Evolutionary conservation across 2,113 vertebrate species (phyloP).

Genomic region (Sterrhoptilus dennistouni): DNA sequence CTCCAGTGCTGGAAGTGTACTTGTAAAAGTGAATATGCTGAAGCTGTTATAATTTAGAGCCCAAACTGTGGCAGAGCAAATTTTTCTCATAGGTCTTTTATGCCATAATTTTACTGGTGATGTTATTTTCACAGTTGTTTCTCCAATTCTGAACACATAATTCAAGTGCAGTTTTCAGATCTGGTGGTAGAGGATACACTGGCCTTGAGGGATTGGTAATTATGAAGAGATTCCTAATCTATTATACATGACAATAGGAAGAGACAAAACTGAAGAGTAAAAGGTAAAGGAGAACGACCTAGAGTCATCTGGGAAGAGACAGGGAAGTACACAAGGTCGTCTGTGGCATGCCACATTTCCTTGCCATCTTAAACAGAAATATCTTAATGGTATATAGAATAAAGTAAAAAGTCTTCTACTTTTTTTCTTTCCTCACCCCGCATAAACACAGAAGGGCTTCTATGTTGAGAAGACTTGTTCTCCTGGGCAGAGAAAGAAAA

Average conservation of each 20-base stretch:
- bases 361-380: not conserved
- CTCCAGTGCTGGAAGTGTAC: not conserved
- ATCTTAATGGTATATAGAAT: not conserved
- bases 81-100: not conserved
- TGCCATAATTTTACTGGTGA: not conserved
- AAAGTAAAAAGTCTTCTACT: not conserved
- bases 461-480: not conserved
- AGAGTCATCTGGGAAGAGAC: not conserved
- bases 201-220: conserved; percentile 48
- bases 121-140: conserved; percentile 31
- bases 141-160: conserved; percentile 38
- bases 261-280: conserved; percentile 1
- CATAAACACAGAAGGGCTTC: not conserved
- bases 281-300: conserved; percentile 15
- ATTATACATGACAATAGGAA: conserved; percentile 48
- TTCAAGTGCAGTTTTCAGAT: conserved; percentile 42
- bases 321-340: not conserved
- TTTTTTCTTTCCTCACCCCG: not conserved
- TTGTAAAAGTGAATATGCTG: not conserved
- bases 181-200: conserved; percentile 12
- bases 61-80: not conserved
- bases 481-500: not conserved
- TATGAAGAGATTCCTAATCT: conserved; percentile 49
- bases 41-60: not conserved
- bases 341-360: not conserved